These are phyloP conservation scores for Lepidurus arcticus DNA, from an alignment of 1,140 invertebrate genomes.

Conservation along the genomic window DNA sequence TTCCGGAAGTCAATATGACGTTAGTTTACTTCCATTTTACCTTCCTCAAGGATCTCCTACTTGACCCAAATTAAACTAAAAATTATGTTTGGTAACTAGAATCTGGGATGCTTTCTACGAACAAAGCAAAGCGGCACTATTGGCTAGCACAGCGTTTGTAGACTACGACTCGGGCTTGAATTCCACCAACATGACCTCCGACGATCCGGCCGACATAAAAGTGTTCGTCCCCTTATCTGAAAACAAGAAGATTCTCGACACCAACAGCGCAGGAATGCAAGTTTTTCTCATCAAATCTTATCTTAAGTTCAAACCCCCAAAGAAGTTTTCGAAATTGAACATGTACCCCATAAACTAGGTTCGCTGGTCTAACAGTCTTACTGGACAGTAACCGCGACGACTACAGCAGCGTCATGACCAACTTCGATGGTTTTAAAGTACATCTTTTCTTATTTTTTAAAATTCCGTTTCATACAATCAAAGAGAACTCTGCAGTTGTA, in stretches of 20 bases:
- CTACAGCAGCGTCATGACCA: slow-evolving; percentile 20
- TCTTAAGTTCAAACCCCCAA: neutral
- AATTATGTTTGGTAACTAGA: neutral
- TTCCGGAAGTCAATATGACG: neutral
- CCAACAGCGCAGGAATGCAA: slow-evolving; percentile 1
- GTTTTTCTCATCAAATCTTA: neutral
- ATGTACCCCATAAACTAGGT: neutral
- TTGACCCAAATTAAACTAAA: neutral
- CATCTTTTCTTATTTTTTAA: neutral
- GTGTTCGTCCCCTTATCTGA: neutral
- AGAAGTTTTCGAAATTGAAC: slow-evolving; percentile 29
- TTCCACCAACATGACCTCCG: neutral
- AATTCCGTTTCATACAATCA: neutral
- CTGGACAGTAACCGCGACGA: slow-evolving; percentile 23
- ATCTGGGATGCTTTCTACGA: neutral
- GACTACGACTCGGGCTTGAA: neutral
- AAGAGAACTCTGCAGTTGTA: neutral
- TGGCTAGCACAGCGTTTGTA: neutral
- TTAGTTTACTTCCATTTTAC: neutral
- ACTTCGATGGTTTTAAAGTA: slow-evolving; percentile 31
- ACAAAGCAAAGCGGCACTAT: neutral
- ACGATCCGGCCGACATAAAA: neutral
- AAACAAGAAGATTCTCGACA: neutral
- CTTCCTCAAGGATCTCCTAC: neutral
- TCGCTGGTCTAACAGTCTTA: slow-evolving; percentile 1